phyloP scores from a whole-genome alignment of 2,888 invertebrate genomes.

The Digitonthophagus gazella region DNA sequence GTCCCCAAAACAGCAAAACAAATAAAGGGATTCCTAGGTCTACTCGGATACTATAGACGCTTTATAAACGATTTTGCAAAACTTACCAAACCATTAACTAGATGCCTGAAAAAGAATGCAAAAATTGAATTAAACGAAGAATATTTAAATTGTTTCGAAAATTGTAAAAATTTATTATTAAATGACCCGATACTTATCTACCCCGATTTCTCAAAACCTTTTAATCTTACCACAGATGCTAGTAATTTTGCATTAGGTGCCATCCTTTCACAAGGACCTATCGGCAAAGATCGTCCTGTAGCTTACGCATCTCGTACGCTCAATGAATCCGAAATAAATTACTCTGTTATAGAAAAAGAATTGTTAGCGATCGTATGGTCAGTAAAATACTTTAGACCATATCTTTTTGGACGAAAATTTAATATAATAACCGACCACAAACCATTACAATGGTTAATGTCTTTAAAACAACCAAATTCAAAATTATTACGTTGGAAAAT shows the following conservation, averaged over 20 bases:
- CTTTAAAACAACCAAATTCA: conserved; percentile 15
- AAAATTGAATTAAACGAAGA: conserved; percentile 13
- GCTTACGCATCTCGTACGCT: conserved; percentile 5
- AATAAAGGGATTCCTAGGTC: conserved; percentile 24
- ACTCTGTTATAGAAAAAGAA: conserved; percentile 17
- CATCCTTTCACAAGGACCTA: conserved; percentile 15
- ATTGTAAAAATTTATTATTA: conserved; percentile 23
- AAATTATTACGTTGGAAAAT: conserved; percentile 13
- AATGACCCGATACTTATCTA: conserved; percentile 23
- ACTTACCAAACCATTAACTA: conserved; percentile 23
- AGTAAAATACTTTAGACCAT: conserved; percentile 14
- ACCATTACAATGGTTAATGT: conserved; percentile 12
- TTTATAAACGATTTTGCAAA: conserved; percentile 26
- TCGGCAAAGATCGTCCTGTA: background rate
- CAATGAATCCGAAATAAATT: conserved; percentile 6
- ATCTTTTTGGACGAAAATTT: conserved; percentile 9
- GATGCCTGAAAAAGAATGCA: conserved; percentile 18
- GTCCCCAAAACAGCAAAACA: conserved; percentile 23
- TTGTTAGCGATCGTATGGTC: conserved; percentile 15
- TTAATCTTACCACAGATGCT: conserved; percentile 24
- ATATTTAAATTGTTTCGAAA: conserved; percentile 19
- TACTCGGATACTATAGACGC: conserved; percentile 24
- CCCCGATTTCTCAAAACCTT: conserved; percentile 23
- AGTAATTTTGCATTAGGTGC: conserved; percentile 19
- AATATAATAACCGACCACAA: conserved; percentile 11